phyloP scores from a whole-genome alignment of 2,797 vertebrate species.

The Sebastes itinus region DNA sequence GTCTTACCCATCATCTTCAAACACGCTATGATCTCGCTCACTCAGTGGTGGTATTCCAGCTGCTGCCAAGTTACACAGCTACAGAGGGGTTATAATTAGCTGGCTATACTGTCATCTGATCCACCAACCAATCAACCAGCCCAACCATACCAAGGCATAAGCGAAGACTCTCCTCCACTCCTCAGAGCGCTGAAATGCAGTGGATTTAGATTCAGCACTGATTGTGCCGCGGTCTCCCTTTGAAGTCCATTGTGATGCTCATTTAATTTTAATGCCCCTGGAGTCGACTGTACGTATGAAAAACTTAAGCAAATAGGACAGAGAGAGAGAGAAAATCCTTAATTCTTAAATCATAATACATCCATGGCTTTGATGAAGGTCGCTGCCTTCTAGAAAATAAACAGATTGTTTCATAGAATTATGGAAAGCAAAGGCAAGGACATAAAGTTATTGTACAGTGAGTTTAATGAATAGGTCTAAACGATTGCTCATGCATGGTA shows the following conservation, averaged over 20 bases:
- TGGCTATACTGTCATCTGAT: conserved; percentile 56
- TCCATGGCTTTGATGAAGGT: conserved; percentile 20
- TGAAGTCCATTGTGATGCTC: conserved; percentile 67
- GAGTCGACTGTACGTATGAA: conserved; percentile 41
- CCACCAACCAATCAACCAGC: conserved; percentile 47
- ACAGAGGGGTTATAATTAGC: conserved; percentile 76
- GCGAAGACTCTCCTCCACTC: conserved; percentile 38
- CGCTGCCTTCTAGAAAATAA: conserved; percentile 5
- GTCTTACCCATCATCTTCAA: conserved; percentile 71
- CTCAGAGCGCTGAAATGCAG: conserved; percentile 17
- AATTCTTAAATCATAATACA: conserved; percentile 2
- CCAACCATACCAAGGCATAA: conserved; percentile 17
- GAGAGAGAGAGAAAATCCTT: background rate
- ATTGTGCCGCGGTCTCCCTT: conserved; percentile 56
- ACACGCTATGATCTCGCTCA: conserved; percentile 64
- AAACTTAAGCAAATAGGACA: conserved; percentile 34
- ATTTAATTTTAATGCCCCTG: conserved; percentile 70
- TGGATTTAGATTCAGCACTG: conserved; percentile 61
- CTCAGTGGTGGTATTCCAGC: conserved; percentile 41
- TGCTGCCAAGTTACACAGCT: conserved; percentile 70
- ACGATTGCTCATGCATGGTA: background rate
- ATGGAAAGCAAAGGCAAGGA: background rate
- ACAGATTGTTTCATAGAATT: background rate
- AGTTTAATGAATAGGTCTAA: background rate
- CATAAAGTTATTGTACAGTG: background rate